Percentiles rank a stretch among this genome's conserved stretches.
phyloP scores from a whole-genome alignment of 2,797 vertebrate species.

The Linurgus olivaceus region DNA sequence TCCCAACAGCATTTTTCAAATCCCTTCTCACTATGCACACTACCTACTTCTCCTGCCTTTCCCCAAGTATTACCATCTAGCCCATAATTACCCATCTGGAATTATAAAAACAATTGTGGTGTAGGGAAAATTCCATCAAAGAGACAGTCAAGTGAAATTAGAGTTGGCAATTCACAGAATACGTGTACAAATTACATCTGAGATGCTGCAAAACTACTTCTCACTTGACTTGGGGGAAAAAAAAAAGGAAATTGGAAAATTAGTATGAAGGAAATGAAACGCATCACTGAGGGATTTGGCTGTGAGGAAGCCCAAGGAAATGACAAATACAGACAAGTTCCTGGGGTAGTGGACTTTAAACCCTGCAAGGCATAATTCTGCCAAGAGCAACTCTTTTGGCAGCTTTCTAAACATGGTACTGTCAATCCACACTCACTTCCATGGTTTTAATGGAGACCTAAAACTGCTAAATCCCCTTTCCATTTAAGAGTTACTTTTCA shows the following conservation, averaged over 20 bases:
- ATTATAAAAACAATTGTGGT: not conserved
- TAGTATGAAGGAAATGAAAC: conserved; percentile 15
- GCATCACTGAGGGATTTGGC: not conserved
- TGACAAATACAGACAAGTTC: not conserved
- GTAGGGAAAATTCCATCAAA: not conserved
- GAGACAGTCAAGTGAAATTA: conserved; percentile 18
- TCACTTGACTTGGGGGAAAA: not conserved
- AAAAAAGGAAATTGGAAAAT: conserved; percentile 24
- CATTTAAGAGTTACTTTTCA: conserved; percentile 17
- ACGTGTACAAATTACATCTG: not conserved
- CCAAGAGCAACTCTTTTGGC: not conserved
- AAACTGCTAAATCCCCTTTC: conserved; percentile 5
- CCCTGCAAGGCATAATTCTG: not conserved
- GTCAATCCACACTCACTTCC: not conserved
- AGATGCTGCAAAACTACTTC: not conserved
- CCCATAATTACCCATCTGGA: conserved; percentile 5
- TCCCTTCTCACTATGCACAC: not conserved
- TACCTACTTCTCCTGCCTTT: not conserved
- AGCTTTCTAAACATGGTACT: not conserved
- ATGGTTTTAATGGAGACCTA: not conserved
- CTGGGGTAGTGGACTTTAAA: not conserved
- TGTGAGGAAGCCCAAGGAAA: not conserved
- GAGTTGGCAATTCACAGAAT: not conserved
- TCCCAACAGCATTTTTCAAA: not conserved
- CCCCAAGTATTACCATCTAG: not conserved